Evolutionary conservation across 2,797 vertebrate species (phyloP), one percentile per base, ranked within the genome.

Genomic region (Pristis pectinata): DNA sequence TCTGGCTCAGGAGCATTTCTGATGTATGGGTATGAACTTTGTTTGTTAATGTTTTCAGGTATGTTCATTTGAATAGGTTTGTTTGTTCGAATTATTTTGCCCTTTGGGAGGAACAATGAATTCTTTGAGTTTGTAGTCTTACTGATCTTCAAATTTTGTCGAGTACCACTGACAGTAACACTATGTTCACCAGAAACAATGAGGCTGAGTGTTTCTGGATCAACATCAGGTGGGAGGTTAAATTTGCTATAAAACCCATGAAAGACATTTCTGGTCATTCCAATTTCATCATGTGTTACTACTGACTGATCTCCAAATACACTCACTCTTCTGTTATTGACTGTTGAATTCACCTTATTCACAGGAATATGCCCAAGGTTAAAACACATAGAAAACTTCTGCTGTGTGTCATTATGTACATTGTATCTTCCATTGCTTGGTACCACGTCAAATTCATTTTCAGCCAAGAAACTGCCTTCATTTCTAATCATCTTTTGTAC

Each of bases 331-430:
- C 67, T 72, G 24, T 34, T 72, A 49, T 49, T 93, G 41, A 93
- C 27, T 49, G 91, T 93, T 93, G 91, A 93, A 93, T 93, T 93
- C 91, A 93, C 91, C 37, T 93, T 93, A 93, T 19, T 93, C 41
- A 72, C 91, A 93, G 91, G 67, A 72, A 93, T 93, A 70, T 93
- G 91, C 41, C 91, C 91, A 93, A 93, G 91, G 67, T 93, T 44
- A 93, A 93, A 72, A 49, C 91, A 93, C 22, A 93, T 4, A 93
- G 37, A 93, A 93, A 93, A 93, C 37, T 49, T 72, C 41, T 93
- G 41, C 67, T 93, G 30, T 30, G 85, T n/a, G 3, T 89, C 34
- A 27, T 44, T 70, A 8, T 41, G 61, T 72, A 67, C 64, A 93
- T 13, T 5, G 3, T 70, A 41, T 70, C 64, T 93, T 93, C 67